Base-by-base conservation (phyloP, 2,797 vertebrate species). In the Diplodus puntazzo region DNA sequence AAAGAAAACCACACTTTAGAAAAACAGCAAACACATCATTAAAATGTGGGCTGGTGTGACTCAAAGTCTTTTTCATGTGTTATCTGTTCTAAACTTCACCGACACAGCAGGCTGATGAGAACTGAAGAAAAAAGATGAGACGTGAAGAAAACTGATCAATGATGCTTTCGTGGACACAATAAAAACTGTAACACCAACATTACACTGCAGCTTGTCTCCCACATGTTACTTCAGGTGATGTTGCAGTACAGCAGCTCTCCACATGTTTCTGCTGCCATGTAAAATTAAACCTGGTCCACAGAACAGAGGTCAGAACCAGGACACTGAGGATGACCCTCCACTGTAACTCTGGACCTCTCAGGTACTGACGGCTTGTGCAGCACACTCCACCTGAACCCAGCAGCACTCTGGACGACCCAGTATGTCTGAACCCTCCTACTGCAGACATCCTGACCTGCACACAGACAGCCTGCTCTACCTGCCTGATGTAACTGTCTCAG, bases 381-480 rank as follows among this genome's bases (percentile, higher is more conserved):
- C 30, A 34, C 5, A 34, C 30, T 34, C 30, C 30, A 34, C 5
- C 30, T 34, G 30, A 34, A 34, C 30, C 30, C 30, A 34, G 30
- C 30, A 34, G 30, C 30, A 34, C 30, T 34, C 30, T 34, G 30
- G 30, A 34, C 30, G 6, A 34, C 5, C 30, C 30, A 34, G 30
- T 7, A 34, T 34, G 34, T 34, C 34, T 34, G 34, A 34, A 34
- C 34, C 34, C 7, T 34, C 34, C 34, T 34, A 2, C 34, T 34
- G 34, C 34, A 53, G 49, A 59, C 75, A 49, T 10, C 16, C 39
- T 67, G 69, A 73, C 0, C 34, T 70, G 50, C 58, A 58, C 49
- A 21, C 45, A 43, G 23, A 43, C 53, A 78, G 1, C 34, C 5
- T 0, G 12, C 48, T 46, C 30, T n/a, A 30, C 5, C 23, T 12